phyloP scores from a whole-genome alignment of 2,888 invertebrate species.

The Xestia sexstrigata region DNA sequence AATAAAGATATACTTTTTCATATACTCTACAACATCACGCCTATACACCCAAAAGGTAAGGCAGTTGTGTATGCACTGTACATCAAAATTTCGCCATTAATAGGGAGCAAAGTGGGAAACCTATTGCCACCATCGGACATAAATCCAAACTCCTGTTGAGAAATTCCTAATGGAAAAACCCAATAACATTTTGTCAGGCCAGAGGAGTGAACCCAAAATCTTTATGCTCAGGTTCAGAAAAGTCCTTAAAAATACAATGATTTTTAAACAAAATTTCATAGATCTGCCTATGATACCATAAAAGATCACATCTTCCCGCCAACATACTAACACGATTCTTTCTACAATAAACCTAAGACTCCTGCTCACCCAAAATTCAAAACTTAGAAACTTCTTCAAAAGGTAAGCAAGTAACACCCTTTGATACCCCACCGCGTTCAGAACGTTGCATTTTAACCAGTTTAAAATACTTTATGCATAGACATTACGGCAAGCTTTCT shows the following conservation, averaged over 20 bases:
- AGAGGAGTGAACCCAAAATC: background rate
- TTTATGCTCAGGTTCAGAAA: background rate
- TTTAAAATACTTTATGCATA: conserved; percentile 90
- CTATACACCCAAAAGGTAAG: too few relatives aligned
- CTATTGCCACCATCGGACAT: background rate
- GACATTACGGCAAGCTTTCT: conserved; percentile 85
- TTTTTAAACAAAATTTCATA: background rate
- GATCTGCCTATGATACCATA: too few relatives aligned
- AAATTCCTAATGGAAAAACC: too few relatives aligned
- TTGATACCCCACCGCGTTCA: conserved; percentile 70
- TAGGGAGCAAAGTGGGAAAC: background rate
- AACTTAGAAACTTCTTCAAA: conserved; percentile 74
- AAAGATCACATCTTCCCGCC: background rate
- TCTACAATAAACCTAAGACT: background rate
- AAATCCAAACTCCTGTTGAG: background rate
- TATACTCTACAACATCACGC: too few relatives aligned
- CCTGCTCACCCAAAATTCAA: conserved; percentile 35
- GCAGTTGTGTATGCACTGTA: too few relatives aligned
- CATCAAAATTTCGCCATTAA: background rate
- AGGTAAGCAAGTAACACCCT: conserved; percentile 82
- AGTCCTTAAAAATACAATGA: background rate
- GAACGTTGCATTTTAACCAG: conserved; percentile 89
- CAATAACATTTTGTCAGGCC: too few relatives aligned
- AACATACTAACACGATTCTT: background rate
- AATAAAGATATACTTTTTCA: too few relatives aligned